A percentile compares a stretch with the other conserved stretches of the same genome.
Evolutionary conservation across 2,888 invertebrate genomes (phyloP).

Genomic region (Xestia sexstrigata): DNA sequence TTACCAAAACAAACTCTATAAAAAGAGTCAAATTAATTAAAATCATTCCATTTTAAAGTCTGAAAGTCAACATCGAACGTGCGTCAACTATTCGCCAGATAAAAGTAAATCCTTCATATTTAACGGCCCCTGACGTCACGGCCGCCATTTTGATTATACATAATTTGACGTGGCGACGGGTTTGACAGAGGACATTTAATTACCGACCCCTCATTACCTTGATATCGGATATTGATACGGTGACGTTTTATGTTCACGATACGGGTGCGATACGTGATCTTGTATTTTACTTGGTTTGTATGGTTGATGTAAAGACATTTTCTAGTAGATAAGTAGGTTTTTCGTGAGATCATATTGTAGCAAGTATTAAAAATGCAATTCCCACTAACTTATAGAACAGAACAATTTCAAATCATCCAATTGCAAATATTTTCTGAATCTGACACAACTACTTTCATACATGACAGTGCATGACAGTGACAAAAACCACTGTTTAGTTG

Average conservation of each 20-base stretch:
- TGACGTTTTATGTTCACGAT: slow-evolving; percentile 63
- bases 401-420: neutral
- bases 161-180: slow-evolving; percentile 87
- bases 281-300: neutral
- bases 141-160: slow-evolving; percentile 84
- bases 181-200: slow-evolving; percentile 90
- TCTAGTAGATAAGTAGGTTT: neutral
- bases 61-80: slow-evolving; percentile 46
- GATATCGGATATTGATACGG: slow-evolving; percentile 86
- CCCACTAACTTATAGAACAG: neutral
- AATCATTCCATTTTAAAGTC: slow-evolving; percentile 54
- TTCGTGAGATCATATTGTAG: neutral
- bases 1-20: slow-evolving; percentile 10
- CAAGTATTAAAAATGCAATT: neutral
- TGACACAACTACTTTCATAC: neutral
- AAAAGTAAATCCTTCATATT: slow-evolving; percentile 77
- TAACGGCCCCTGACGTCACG: slow-evolving; percentile 76
- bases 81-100: slow-evolving; percentile 71
- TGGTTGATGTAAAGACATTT: neutral
- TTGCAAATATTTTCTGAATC: neutral
- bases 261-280: slow-evolving; percentile 65
- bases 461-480: neutral
- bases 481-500: neutral
- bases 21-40: slow-evolving; percentile 31
- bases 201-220: slow-evolving; percentile 90